Evolutionary conservation across 2,113 vertebrate genomes (phyloP).

Genomic region (Callorhinus ursinus): DNA sequence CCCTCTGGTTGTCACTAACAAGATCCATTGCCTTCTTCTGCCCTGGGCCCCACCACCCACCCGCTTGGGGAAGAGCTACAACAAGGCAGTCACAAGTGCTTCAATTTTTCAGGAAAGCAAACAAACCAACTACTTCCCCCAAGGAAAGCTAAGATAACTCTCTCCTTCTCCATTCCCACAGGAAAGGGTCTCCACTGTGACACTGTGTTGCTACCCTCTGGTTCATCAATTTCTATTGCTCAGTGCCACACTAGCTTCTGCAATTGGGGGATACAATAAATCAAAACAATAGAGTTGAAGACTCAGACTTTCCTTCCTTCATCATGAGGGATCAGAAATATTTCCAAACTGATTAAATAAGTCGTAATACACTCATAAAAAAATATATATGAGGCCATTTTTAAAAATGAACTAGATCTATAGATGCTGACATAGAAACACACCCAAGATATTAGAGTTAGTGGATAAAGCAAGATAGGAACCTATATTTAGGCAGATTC

Average conservation of each 20-base stretch:
- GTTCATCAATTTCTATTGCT: not conserved
- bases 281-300: not conserved
- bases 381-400: not conserved
- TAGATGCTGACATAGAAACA: not conserved
- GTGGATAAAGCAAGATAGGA: not conserved
- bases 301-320: constrained; percentile 59
- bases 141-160: not conserved
- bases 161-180: not conserved
- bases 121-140: not conserved
- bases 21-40: constrained; percentile 42
- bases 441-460: not conserved
- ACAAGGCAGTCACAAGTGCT: constrained; percentile 3
- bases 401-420: not conserved
- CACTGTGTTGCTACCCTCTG: not conserved
- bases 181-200: constrained; percentile 17
- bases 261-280: not conserved
- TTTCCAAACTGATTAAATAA: not conserved
- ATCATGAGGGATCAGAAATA: constrained; percentile 55
- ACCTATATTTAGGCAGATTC: not conserved
- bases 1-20: constrained; percentile 46
- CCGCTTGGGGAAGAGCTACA: not conserved
- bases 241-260: not conserved
- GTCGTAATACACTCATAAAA: not conserved
- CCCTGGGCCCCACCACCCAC: not conserved
- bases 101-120: constrained; percentile 62